phyloP scores from a whole-genome alignment of 2,888 invertebrate genomes.

The Brachylomia viminalis region DNA sequence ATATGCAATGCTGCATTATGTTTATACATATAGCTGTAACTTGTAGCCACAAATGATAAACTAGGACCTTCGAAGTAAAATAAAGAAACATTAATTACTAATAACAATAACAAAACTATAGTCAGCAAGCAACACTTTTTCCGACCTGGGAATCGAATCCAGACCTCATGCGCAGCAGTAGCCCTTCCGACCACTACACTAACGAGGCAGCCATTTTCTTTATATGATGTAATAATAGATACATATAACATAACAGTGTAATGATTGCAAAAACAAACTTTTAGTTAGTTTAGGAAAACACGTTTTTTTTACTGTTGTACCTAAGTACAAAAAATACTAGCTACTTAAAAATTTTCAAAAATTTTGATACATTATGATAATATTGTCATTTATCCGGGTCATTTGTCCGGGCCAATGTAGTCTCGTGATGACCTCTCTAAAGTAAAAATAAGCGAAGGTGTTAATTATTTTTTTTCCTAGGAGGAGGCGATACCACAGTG shows the following conservation, averaged over 20 bases:
- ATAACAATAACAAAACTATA: no score
- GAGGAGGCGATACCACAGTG: conserved; percentile 88
- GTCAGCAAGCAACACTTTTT: neutral
- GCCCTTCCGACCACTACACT: neutral
- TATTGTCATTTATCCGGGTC: neutral
- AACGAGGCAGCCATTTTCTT: neutral
- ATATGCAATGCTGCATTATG: no score
- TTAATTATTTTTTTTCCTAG: conserved; percentile 72
- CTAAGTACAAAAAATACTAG: no score
- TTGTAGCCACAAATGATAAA: no score
- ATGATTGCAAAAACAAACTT: neutral
- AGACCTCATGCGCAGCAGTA: neutral
- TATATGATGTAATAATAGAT: neutral
- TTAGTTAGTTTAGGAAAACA: neutral
- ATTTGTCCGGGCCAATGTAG: neutral
- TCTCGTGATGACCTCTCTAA: no score
- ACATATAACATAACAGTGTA: no score
- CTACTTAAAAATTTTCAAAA: neutral
- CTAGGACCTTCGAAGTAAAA: no score
- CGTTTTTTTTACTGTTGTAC: no score
- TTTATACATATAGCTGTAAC: no score
- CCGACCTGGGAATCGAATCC: neutral
- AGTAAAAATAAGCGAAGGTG: neutral
- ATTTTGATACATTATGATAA: neutral
- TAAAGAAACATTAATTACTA: no score